Evolutionary conservation across 1,140 invertebrate species (phyloP), one percentile per base, ranked within the genome.

Genomic region (Muscidifurax raptorellus): DNA sequence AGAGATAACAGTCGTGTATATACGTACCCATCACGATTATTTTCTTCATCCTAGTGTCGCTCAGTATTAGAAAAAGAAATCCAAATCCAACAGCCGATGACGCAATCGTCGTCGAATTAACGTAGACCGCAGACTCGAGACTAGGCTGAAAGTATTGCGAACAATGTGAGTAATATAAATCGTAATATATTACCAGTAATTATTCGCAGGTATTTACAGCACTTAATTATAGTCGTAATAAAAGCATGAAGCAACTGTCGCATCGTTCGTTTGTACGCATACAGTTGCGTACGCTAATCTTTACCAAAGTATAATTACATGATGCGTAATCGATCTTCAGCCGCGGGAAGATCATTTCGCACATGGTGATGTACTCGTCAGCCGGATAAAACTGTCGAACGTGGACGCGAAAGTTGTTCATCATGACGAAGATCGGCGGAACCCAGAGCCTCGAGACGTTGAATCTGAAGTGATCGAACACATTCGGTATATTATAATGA

Each of bases 351-450:
- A 93, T 76, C 90, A 92, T 92, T 75, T 93, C 91, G 82, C 91
- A 91, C 80, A 93, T 90, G 7, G 91, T 92, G 28, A 91, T 90
- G 32, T 86, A 86, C 72, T 88, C 86, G 32, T 87, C 87, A 40
- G 85, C 74, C 40, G 85, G 81, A 82, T 88, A 89, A 9, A 84
- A 30, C 5, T 75, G 86, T 85, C 88, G 89, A 28, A 86, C 87
- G 3, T 89, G 85, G 79, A 77, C 74, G 28, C 89, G 86, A 86
- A 92, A 93, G 69, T 93, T 93, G 67, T 91, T 92, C 6, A 93
- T 79, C 52, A 92, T 90, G 71, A 91, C 90, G 87, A 92, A 93
- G 47, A 93, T 87, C n/a, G 93, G 91, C 47, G 93, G 93, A 1
- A 93, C 89, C 92, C 92, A 93, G 12, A 93, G 86, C 83, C 92